Evolutionary conservation across 2,113 vertebrate species (phyloP).

Genomic region (Ammodytes marinus): DNA sequence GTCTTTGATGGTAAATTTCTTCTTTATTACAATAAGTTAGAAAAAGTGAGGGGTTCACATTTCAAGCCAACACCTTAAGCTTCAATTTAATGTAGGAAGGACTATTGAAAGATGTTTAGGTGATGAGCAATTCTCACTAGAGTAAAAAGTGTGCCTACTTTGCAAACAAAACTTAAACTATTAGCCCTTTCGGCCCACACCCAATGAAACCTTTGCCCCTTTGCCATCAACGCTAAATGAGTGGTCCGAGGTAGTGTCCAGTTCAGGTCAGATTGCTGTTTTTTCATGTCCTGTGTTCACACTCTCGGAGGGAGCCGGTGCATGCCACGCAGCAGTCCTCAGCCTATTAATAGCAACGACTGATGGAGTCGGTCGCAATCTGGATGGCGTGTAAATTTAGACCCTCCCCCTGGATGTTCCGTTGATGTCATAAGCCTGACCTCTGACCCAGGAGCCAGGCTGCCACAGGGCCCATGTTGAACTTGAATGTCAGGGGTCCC

Average conservation of each 20-base stretch:
- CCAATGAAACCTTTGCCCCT: slow-evolving; percentile 60
- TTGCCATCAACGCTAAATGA: slow-evolving; percentile 58
- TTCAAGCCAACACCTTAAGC: too few relatives aligned
- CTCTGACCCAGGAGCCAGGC: slow-evolving; percentile 77
- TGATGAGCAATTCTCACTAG: too few relatives aligned
- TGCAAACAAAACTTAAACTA: slow-evolving; percentile 45
- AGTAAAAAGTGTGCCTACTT: not conserved
- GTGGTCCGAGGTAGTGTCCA: slow-evolving; percentile 54
- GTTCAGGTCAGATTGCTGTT: slow-evolving; percentile 75
- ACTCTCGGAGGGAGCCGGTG: slow-evolving; percentile 58
- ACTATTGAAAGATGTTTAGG: too few relatives aligned
- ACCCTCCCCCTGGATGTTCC: slow-evolving; percentile 73
- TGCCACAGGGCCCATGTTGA: slow-evolving; percentile 58
- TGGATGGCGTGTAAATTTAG: slow-evolving; percentile 80
- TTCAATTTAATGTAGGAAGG: too few relatives aligned
- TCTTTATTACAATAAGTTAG: too few relatives aligned
- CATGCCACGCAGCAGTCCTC: slow-evolving; percentile 76
- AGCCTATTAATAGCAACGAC: slow-evolving; percentile 81
- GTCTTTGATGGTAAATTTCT: too few relatives aligned
- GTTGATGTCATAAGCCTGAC: slow-evolving; percentile 76
- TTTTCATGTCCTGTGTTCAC: slow-evolving; percentile 73
- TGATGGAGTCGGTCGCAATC: slow-evolving; percentile 67
- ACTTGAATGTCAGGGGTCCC: slow-evolving; percentile 62
- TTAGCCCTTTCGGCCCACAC: slow-evolving; percentile 42
- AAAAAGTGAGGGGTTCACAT: too few relatives aligned